Conservation (phyloP, 1,140 invertebrate species). For the Ips typographus region DNA sequence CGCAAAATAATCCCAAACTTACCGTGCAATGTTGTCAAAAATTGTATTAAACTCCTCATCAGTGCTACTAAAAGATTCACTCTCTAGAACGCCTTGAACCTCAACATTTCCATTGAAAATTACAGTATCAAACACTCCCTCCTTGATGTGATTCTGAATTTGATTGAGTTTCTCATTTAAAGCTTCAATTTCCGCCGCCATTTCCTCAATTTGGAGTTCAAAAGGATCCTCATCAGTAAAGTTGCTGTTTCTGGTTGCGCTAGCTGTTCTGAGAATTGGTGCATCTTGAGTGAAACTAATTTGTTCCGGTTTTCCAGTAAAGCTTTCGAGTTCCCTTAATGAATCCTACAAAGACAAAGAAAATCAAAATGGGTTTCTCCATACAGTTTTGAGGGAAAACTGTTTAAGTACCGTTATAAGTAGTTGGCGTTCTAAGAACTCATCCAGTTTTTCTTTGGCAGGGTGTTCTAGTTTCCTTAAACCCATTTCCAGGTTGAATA, state of each 20-base stretch:
- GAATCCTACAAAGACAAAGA: too few species aligned
- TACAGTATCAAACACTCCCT: conserved; percentile 37
- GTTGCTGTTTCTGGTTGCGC: too few species aligned
- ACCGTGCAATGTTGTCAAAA: neutral
- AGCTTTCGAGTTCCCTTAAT: too few species aligned
- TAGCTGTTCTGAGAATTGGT: too few species aligned
- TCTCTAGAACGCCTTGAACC: conserved; percentile 39
- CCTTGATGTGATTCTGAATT: neutral
- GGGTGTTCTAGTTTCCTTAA: conserved; percentile 37
- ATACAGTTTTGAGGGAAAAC: too few species aligned
- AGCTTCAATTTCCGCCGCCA: conserved; percentile 32
- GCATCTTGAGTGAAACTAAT: too few species aligned
- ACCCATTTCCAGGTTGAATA: conserved; percentile 38
- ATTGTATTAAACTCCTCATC: neutral
- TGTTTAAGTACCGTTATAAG: too few species aligned
- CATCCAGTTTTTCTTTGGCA: conserved; percentile 29
- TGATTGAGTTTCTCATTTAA: conserved; percentile 3
- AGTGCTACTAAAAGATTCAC: conserved; percentile 37
- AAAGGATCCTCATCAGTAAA: too few species aligned
- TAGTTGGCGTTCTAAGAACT: conserved; percentile 5
- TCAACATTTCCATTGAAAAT: conserved; percentile 43
- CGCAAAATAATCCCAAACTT: neutral
- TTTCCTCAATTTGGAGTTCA: too few species aligned
- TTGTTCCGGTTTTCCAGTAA: too few species aligned
- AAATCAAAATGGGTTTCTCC: too few species aligned